A percentile compares a stretch with the other conserved stretches of the same genome.
These are phyloP conservation scores for Agapetus fuscipes DNA, from an alignment of 2,888 invertebrate genomes.

Conservation along the genomic window DNA sequence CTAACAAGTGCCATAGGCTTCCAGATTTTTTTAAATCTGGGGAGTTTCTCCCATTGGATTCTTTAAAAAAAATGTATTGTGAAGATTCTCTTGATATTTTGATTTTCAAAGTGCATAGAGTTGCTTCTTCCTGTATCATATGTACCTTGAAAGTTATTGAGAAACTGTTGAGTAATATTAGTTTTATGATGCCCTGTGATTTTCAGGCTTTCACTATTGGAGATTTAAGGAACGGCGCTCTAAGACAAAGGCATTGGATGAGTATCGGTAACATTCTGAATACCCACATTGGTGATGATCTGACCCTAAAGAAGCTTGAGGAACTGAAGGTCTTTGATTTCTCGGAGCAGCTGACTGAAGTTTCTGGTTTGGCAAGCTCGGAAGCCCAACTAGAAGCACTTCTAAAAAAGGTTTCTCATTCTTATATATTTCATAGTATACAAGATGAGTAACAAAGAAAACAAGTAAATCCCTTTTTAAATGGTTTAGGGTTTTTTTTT, in stretches of 20 bases:
- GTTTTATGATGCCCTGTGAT: conserved; percentile 8
- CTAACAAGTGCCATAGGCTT: no score
- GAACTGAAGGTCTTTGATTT: conserved; percentile 65
- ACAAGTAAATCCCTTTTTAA: no score
- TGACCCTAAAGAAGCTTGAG: conserved; percentile 59
- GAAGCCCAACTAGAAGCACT: conserved; percentile 74
- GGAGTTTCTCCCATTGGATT: no score
- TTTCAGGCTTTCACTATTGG: conserved; percentile 63
- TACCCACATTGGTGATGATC: conserved; percentile 64
- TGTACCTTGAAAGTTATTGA: no score
- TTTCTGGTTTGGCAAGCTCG: conserved; percentile 81
- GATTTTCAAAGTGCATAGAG: no score
- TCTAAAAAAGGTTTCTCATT: conserved; percentile 68
- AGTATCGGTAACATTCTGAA: conserved; percentile 63
- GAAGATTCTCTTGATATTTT: no score
- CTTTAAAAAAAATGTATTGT: no score
- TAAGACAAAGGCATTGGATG: conserved; percentile 79
- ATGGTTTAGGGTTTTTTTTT: no score
- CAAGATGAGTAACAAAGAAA: no score
- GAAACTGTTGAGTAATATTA: no score
- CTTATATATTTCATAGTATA: no score
- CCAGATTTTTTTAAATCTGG: neutral
- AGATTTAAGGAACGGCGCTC: conserved; percentile 68
- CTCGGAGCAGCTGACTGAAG: conserved; percentile 67
- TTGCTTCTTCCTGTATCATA: no score